A percentile compares a stretch with the other conserved stretches of the same genome.
These are phyloP conservation scores for Cyrtodaria siliqua DNA, from an alignment of 2,888 invertebrate genomes.

Conservation along the genomic window DNA sequence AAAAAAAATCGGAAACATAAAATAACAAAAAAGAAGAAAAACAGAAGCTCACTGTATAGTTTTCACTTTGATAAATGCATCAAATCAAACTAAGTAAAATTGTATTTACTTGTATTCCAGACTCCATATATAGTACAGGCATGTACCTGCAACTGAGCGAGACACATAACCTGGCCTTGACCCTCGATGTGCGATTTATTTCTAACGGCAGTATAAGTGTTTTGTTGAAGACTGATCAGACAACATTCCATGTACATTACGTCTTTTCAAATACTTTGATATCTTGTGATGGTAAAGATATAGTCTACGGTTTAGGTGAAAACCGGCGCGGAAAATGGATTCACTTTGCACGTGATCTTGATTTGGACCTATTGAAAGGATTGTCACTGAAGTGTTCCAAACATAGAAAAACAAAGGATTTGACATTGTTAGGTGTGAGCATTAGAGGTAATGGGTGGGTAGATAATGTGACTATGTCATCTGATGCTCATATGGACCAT, in stretches of 20 bases:
- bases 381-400: constrained; percentile 86
- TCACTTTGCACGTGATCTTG: constrained; percentile 93
- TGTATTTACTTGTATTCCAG: constrained; percentile 39
- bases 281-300: constrained; percentile 90
- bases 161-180: constrained; percentile 91
- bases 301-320: constrained; percentile 93
- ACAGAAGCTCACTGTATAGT: too few relatives aligned
- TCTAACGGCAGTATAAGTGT: constrained; percentile 94
- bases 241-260: constrained; percentile 94
- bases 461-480: constrained; percentile 85
- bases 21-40: too few relatives aligned
- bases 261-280: constrained; percentile 91
- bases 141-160: constrained; percentile 82
- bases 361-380: constrained; percentile 97
- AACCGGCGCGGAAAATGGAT: constrained; percentile 88
- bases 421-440: constrained; percentile 74
- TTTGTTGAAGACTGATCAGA: constrained; percentile 89
- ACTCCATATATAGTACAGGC: constrained; percentile 42
- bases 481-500: constrained; percentile 95
- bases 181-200: constrained; percentile 89
- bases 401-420: constrained; percentile 67
- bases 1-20: too few relatives aligned
- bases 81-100: too few relatives aligned
- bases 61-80: too few relatives aligned
- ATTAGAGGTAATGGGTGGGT: constrained; percentile 83